Evolutionary conservation across 2,797 vertebrate genomes (phyloP).

Genomic region (Avahi laniger): DNA sequence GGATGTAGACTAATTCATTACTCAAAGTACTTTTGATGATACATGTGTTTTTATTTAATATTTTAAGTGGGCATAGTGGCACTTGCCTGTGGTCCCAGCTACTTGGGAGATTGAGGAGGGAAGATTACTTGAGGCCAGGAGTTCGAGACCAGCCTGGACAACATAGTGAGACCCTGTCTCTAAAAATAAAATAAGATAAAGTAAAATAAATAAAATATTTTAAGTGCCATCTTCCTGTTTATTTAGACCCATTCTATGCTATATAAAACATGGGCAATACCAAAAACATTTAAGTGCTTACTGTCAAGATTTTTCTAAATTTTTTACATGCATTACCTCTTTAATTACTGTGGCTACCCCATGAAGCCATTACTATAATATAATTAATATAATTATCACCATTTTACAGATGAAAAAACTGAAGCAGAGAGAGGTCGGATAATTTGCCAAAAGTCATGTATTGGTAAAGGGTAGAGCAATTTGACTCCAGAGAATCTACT

Average conservation of each 20-base stretch:
- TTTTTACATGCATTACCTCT: neutral
- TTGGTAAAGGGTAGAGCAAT: neutral
- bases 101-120: neutral
- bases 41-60: neutral
- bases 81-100: neutral
- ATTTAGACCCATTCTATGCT: neutral
- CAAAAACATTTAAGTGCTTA: neutral
- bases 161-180: neutral
- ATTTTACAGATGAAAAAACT: conserved; percentile 24
- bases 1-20: neutral
- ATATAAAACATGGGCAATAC: neutral
- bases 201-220: neutral
- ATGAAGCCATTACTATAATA: neutral
- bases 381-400: too few species aligned
- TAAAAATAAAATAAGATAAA: neutral
- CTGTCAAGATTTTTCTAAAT: neutral
- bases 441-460: neutral
- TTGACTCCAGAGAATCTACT: neutral
- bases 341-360: neutral
- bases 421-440: neutral
- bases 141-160: neutral
- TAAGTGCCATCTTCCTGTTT: neutral
- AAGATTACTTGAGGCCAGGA: neutral
- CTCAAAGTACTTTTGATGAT: neutral
- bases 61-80: neutral